A percentile compares a stretch with the other conserved stretches of the same genome.
Evolutionary conservation across 2,113 vertebrate genomes (phyloP).

Genomic region (Brienomyrus brachyistius): DNA sequence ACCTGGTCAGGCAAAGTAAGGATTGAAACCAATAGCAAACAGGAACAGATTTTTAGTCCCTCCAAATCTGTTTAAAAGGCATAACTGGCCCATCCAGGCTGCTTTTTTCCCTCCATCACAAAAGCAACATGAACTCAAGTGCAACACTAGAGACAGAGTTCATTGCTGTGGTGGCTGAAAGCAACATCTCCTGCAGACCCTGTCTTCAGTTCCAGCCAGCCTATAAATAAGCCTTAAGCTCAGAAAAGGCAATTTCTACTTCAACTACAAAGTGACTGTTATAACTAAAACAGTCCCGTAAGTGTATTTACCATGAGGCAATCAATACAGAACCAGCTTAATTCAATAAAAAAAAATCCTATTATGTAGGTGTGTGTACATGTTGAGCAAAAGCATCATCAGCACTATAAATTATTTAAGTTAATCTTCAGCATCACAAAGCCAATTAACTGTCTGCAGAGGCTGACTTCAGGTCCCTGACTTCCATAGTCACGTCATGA

Average conservation of each 20-base stretch:
- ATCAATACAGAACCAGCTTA: background rate
- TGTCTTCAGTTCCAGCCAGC: background rate
- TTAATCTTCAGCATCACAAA: background rate
- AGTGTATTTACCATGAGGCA: background rate
- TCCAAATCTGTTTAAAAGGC: background rate
- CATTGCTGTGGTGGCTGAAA: background rate
- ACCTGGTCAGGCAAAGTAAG: background rate
- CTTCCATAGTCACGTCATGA: background rate
- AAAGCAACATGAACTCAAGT: background rate
- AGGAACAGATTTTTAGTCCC: background rate
- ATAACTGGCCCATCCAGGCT: background rate
- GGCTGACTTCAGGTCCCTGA: background rate
- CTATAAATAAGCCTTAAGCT: background rate
- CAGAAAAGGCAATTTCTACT: background rate
- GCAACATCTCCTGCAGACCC: background rate
- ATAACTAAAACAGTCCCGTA: background rate
- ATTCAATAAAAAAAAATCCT: background rate
- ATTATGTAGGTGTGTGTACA: background rate
- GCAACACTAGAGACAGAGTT: background rate
- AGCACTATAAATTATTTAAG: background rate
- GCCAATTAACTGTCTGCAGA: background rate
- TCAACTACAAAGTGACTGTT: background rate
- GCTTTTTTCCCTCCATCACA: background rate
- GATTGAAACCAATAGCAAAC: background rate
- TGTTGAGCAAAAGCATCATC: background rate